These are phyloP conservation scores for Oscheius sp. DNA, from an alignment of 2,888 invertebrate species.

Conservation along the genomic window DNA sequence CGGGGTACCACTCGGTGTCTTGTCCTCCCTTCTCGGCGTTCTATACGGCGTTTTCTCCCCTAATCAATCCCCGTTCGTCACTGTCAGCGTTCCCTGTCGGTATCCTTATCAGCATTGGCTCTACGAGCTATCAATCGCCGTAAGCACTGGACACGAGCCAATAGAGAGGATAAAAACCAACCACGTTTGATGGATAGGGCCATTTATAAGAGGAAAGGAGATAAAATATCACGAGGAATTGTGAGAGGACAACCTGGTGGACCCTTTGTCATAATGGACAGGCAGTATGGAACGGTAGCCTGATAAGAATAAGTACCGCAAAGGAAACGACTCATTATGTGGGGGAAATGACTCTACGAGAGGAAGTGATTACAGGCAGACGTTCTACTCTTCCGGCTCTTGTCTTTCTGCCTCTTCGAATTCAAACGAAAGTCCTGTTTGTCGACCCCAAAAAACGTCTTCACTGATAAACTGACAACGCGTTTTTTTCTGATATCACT, in stretches of 20 bases:
- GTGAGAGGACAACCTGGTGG: slow-evolving; percentile 8
- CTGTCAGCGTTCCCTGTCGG: not conserved
- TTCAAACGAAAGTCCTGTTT: too few species aligned
- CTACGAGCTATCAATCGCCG: not conserved
- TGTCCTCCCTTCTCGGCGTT: slow-evolving; percentile 4
- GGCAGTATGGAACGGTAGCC: too few species aligned
- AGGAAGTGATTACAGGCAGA: too few species aligned
- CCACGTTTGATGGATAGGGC: not conserved
- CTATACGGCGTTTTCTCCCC: not conserved
- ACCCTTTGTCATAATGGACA: not conserved
- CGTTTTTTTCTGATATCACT: too few species aligned
- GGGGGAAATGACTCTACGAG: too few species aligned
- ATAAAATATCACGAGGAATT: not conserved
- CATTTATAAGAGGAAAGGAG: not conserved
- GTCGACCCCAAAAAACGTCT: too few species aligned
- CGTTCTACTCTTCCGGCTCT: too few species aligned
- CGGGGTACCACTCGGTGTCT: slow-evolving; percentile 20
- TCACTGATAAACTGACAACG: too few species aligned
- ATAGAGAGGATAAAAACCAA: slow-evolving; percentile 2
- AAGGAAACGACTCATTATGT: too few species aligned
- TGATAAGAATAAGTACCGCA: too few species aligned
- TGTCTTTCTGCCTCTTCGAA: too few species aligned
- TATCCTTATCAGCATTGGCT: slow-evolving; percentile 10
- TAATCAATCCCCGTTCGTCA: slow-evolving; percentile 29
- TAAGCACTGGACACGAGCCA: slow-evolving; percentile 10